A percentile compares a stretch with the other conserved stretches of the same genome.
phyloP scores from a whole-genome alignment of 2,797 vertebrate genomes.

The Bucorvus abyssinicus region DNA sequence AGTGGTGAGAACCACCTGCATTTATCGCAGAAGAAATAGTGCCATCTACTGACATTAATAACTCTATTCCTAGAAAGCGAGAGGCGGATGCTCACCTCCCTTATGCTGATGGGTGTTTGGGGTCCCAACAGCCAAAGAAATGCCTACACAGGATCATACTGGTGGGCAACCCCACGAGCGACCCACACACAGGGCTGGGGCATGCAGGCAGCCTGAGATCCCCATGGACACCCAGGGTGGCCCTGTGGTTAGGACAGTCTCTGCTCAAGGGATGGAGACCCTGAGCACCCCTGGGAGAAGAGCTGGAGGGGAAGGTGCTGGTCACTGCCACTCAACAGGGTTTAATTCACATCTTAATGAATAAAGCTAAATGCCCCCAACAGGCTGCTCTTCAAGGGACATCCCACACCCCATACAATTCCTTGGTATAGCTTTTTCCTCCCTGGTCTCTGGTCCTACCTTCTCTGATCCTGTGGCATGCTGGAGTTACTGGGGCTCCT shows the following conservation, averaged over 20 bases:
- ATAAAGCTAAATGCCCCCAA: background rate
- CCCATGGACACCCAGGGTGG: background rate
- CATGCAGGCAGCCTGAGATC: background rate
- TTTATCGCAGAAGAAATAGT: conserved; percentile 49
- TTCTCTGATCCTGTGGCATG: background rate
- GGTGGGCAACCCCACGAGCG: background rate
- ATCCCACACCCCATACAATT: background rate
- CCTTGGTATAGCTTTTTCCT: background rate
- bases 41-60: conserved; percentile 56
- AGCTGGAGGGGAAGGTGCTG: background rate
- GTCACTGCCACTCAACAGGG: background rate
- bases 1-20: background rate
- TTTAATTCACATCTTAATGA: background rate
- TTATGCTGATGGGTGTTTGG: rapidly evolving
- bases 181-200: background rate
- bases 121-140: background rate
- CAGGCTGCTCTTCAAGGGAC: background rate
- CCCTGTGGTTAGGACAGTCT: rapidly evolving
- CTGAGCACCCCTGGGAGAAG: background rate
- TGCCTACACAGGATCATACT: rapidly evolving
- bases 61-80: conserved; percentile 20
- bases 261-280: rapidly evolving
- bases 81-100: background rate
- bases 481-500: background rate
- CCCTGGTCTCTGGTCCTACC: background rate